These are phyloP conservation scores for Erebia epiphron DNA, from an alignment of 2,888 invertebrate genomes.

Conservation along the genomic window DNA sequence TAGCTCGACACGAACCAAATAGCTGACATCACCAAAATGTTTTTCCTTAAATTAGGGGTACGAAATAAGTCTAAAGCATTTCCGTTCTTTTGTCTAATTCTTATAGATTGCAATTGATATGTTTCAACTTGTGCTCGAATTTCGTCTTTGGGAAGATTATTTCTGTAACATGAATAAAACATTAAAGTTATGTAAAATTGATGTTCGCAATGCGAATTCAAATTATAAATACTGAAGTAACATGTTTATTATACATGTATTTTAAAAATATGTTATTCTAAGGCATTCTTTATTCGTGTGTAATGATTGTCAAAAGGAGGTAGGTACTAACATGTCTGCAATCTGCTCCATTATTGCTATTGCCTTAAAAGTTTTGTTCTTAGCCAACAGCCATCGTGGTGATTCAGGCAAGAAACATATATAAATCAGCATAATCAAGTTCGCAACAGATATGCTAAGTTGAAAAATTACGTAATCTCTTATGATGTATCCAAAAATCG, in stretches of 20 bases:
- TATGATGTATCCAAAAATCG: slow-evolving; percentile 84
- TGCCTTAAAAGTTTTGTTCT: slow-evolving; percentile 84
- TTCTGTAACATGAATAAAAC: slow-evolving; percentile 53
- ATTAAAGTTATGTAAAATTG: background rate
- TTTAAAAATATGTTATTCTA: background rate
- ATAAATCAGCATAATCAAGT: slow-evolving; percentile 83
- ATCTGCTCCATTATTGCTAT: slow-evolving; percentile 84
- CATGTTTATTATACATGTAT: background rate
- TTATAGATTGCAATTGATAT: slow-evolving; percentile 53
- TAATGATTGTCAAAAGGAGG: background rate
- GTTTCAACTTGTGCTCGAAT: slow-evolving; percentile 65
- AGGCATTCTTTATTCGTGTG: too few relatives aligned
- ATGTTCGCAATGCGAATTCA: background rate
- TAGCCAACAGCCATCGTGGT: slow-evolving; percentile 89
- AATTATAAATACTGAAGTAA: too few relatives aligned
- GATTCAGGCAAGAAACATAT: slow-evolving; percentile 90
- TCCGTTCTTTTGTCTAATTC: slow-evolving; percentile 57
- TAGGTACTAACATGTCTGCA: slow-evolving; percentile 73
- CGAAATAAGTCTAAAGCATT: slow-evolving; percentile 85
- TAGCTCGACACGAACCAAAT: slow-evolving; percentile 91
- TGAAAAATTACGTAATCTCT: slow-evolving; percentile 86
- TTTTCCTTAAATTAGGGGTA: slow-evolving; percentile 85
- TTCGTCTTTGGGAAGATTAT: slow-evolving; percentile 66
- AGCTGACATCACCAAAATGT: slow-evolving; percentile 87
- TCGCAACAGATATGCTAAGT: slow-evolving; percentile 83